Conservation (phyloP, 2,888 invertebrate genomes). For the Troilus luridus region DNA sequence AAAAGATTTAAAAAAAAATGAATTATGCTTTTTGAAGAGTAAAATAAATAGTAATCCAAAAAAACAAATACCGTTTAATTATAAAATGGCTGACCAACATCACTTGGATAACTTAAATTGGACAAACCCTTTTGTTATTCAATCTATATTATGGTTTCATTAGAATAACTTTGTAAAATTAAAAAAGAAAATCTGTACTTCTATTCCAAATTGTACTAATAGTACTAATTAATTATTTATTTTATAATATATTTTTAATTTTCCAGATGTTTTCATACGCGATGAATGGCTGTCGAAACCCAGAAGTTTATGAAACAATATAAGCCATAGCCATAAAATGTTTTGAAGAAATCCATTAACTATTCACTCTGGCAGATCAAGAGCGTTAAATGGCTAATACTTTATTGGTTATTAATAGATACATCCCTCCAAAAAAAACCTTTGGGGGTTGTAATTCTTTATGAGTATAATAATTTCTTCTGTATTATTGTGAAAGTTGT, state of each 20-base stretch:
- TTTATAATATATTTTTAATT: not conserved
- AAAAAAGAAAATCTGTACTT: not conserved
- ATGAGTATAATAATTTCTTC: not conserved
- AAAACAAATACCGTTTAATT: too few species aligned
- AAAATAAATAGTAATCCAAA: too few species aligned
- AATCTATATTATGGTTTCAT: not conserved
- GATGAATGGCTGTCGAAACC: slow-evolving; percentile 4
- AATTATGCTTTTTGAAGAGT: too few species aligned
- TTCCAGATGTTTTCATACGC: slow-evolving; percentile 6
- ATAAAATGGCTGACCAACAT: too few species aligned
- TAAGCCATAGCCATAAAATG: not conserved
- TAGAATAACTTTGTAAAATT: not conserved
- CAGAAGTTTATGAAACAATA: slow-evolving; percentile 48
- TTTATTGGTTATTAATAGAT: not conserved
- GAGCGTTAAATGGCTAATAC: not conserved
- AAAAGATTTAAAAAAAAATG: too few species aligned
- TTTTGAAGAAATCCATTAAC: not conserved
- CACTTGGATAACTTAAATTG: too few species aligned
- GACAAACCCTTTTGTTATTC: not conserved
- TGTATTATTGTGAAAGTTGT: not conserved
- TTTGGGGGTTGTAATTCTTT: not conserved
- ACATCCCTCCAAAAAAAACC: not conserved
- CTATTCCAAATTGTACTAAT: not conserved
- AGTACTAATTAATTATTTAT: not conserved
- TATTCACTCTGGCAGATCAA: not conserved